Evolutionary conservation across 2,113 vertebrate species (phyloP).

Genomic region (Symphodus melops): DNA sequence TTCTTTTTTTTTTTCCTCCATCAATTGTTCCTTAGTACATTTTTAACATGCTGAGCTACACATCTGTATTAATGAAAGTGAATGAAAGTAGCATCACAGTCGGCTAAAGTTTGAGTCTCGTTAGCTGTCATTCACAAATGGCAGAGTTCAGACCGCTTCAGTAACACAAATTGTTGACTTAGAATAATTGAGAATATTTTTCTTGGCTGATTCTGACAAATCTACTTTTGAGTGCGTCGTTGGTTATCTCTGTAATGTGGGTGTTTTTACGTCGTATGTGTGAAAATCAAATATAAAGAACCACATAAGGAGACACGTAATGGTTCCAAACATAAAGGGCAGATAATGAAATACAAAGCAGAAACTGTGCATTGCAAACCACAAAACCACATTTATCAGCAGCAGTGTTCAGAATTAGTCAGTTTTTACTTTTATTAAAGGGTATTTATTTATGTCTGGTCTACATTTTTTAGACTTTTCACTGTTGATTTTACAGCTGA

Average conservation of each 20-base stretch:
- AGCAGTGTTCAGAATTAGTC: constrained; percentile 1
- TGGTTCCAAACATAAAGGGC: background rate
- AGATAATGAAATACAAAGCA: background rate
- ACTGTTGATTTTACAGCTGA: background rate
- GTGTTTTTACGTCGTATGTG: background rate
- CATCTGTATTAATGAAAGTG: no score
- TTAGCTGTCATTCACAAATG: background rate
- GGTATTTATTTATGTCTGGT: background rate
- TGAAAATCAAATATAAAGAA: background rate
- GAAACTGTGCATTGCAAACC: constrained; percentile 16
- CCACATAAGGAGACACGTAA: background rate
- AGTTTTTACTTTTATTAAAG: background rate
- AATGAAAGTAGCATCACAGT: no score
- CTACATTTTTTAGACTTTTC: background rate
- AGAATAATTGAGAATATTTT: background rate
- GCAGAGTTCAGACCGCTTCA: background rate
- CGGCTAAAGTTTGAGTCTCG: no score
- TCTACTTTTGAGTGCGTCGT: background rate
- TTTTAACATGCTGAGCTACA: no score
- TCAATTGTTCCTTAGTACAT: no score
- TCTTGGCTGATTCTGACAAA: background rate
- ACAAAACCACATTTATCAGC: background rate
- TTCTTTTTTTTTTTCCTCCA: no score
- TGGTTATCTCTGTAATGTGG: background rate
- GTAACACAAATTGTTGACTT: background rate